phyloP scores from a whole-genome alignment of 2,797 vertebrate genomes.

The Liparis tanakae region DNA sequence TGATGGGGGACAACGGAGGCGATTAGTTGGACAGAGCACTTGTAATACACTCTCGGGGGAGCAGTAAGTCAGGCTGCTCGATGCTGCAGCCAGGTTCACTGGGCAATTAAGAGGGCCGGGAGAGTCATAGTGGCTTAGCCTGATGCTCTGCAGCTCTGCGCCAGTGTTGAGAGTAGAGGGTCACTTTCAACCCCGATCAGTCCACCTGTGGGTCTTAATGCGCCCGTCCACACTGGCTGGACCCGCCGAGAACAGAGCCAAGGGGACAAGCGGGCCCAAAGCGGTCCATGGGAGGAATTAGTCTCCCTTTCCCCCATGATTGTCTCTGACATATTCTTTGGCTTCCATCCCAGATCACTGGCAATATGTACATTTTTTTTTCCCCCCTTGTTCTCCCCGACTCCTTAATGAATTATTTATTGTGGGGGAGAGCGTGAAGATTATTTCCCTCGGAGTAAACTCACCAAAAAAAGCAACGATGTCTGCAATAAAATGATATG shows the following conservation, averaged over 20 bases:
- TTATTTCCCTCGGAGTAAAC: slow-evolving; percentile 74
- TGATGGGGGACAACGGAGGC: slow-evolving; percentile 74
- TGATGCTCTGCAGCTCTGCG: slow-evolving; percentile 64
- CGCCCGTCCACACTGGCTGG: slow-evolving; percentile 61
- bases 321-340: slow-evolving; percentile 77
- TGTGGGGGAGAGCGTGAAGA: slow-evolving; percentile 49
- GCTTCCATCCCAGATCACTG: slow-evolving; percentile 75
- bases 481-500: slow-evolving; percentile 74
- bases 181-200: slow-evolving; percentile 78
- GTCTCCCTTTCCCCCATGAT: slow-evolving; percentile 73
- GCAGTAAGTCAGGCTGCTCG: slow-evolving; percentile 72
- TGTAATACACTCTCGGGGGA: slow-evolving; percentile 76
- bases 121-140: slow-evolving; percentile 73
- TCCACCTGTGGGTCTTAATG: slow-evolving; percentile 74
- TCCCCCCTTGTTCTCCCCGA: slow-evolving; percentile 74
- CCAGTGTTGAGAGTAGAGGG: slow-evolving; percentile 70
- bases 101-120: slow-evolving; percentile 78
- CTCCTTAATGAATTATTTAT: slow-evolving; percentile 81
- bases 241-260: slow-evolving; percentile 62
- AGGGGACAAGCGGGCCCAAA: slow-evolving; percentile 67
- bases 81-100: slow-evolving; percentile 72
- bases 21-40: slow-evolving; percentile 77
- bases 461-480: slow-evolving; percentile 72
- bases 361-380: slow-evolving; percentile 79
- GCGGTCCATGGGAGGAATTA: slow-evolving; percentile 65